A percentile compares a stretch with the other conserved stretches of the same genome.
Conservation (phyloP, 2,797 vertebrate species). For the Heterohyrax brucei region DNA sequence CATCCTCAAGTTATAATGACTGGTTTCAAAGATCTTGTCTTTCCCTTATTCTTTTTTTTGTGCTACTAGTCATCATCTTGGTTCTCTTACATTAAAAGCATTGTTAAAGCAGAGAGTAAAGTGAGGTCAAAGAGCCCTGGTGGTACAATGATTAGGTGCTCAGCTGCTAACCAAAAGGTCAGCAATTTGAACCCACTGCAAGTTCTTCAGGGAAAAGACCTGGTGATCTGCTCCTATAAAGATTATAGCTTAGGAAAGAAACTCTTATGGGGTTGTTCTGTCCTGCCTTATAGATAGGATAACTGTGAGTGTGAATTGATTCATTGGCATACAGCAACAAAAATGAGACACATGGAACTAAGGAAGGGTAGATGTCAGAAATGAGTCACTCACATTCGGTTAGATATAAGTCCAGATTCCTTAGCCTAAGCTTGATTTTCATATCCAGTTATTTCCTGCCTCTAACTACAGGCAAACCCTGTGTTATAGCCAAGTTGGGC, state of each 20-base stretch:
- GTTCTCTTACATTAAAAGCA: constrained; percentile 61
- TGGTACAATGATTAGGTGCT: neutral
- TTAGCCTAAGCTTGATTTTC: neutral
- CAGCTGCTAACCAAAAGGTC: neutral
- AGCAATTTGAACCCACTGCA: neutral
- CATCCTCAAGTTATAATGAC: constrained; percentile 30
- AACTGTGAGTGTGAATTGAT: neutral
- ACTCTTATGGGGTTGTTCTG: neutral
- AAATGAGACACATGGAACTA: constrained; percentile 16
- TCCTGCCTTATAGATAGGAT: neutral
- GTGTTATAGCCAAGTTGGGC: neutral
- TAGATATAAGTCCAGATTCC: neutral
- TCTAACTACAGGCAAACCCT: neutral
- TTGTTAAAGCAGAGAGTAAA: neutral
- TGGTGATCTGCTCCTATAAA: too few species aligned
- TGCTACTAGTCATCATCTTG: neutral
- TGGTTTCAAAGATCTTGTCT: constrained; percentile 36
- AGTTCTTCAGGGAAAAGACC: neutral
- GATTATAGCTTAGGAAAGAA: neutral
- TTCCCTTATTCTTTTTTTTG: constrained; percentile 20
- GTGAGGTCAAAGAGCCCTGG: neutral
- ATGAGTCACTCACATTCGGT: neutral
- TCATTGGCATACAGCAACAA: neutral
- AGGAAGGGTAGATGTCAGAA: neutral
- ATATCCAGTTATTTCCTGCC: neutral